phyloP scores from a whole-genome alignment of 2,113 vertebrate species.

The Artemisiospiza belli region DNA sequence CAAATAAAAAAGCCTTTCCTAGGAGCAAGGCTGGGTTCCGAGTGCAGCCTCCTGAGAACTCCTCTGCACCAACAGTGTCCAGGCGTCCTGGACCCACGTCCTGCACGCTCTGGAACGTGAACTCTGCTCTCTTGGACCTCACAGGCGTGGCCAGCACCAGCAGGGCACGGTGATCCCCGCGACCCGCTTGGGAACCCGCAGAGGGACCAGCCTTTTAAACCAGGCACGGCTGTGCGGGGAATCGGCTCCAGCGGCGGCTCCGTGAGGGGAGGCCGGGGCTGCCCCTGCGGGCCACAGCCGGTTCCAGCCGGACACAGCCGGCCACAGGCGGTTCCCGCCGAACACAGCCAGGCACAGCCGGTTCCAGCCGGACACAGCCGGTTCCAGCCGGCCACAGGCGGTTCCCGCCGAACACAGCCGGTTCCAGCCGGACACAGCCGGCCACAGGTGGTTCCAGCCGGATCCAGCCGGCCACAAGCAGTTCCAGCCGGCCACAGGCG shows the following conservation, averaged over 20 bases:
- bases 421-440: too few species aligned
- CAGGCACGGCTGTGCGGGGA: background rate
- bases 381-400: too few species aligned
- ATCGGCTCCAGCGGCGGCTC: accelerated
- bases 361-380: too few species aligned
- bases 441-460: too few species aligned
- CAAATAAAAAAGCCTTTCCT: background rate
- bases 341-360: too few species aligned
- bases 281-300: too few species aligned
- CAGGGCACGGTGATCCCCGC: background rate
- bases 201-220: too few species aligned
- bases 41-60: background rate
- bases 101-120: accelerated
- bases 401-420: too few species aligned
- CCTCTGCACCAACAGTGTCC: background rate
- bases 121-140: background rate
- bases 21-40: accelerated
- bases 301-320: too few species aligned
- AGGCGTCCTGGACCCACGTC: background rate
- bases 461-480: too few species aligned
- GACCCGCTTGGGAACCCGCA: accelerated
- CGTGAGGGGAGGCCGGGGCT: background rate
- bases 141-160: background rate
- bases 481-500: background rate
- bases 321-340: too few species aligned